Evolutionary conservation across 2,888 invertebrate species (phyloP).

Genomic region (Mylabris sibirica): DNA sequence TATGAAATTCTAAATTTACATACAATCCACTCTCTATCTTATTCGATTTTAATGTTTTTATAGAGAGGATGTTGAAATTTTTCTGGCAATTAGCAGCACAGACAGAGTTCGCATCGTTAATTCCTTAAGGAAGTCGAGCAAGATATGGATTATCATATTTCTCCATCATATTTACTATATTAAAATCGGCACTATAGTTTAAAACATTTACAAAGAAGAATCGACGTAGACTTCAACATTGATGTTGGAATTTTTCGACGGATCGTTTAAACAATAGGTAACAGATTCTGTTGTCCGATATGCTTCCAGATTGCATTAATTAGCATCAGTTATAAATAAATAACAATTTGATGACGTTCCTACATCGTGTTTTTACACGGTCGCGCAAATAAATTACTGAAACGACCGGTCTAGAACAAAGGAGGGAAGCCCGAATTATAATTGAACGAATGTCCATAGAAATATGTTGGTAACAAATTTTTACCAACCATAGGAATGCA

Average conservation of each 20-base stretch:
- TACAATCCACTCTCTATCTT: conserved; percentile 26
- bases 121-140: conserved; percentile 45
- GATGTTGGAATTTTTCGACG: conserved; percentile 56
- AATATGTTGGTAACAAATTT: conserved; percentile 41
- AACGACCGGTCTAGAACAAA: conserved; percentile 27
- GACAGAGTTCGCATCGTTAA: conserved; percentile 47
- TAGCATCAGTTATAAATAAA: conserved; percentile 53
- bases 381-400: conserved; percentile 34
- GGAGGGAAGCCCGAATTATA: conserved; percentile 25
- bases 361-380: conserved; percentile 42
- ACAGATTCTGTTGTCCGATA: conserved; percentile 52
- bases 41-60: conserved; percentile 28
- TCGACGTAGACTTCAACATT: conserved; percentile 18
- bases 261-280: conserved; percentile 55
- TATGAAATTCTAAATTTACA: conserved; percentile 23
- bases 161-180: not conserved
- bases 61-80: conserved; percentile 41
- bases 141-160: conserved; percentile 43
- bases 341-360: conserved; percentile 48
- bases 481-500: conserved; percentile 39
- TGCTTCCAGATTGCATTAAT: conserved; percentile 52
- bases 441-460: conserved; percentile 25
- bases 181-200: not conserved
- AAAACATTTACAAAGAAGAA: not conserved
- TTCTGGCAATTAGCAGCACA: conserved; percentile 44